Base-by-base conservation (phyloP, 2,888 invertebrate genomes). In the Hyppa rectilinea region DNA sequence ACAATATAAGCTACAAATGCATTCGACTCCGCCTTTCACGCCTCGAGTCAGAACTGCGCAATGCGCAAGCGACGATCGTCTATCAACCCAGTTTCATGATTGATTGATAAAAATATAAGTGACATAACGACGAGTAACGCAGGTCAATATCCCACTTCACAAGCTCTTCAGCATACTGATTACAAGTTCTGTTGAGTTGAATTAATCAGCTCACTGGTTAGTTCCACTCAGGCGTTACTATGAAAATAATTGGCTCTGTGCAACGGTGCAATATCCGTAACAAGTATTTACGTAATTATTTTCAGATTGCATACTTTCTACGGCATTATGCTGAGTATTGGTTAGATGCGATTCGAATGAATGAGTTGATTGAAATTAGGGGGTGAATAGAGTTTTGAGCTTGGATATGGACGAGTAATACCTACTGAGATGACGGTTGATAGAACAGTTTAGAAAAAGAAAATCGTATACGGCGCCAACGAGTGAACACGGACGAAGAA, bases 241-340 rank as follows among this genome's bases (percentile, higher is more conserved):
- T 53, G 49, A 67, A 78, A 71, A 74, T 74, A 84, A 72, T 71
- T 62, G 67, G 60, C 65, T 73, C 65, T 78, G 69, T 76, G 75
- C 68, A 71, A 75, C 76, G 75, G 82, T 74, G 85, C 84, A 84
- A 85, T 74, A 81, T 82, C 83, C 83, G 81, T 81, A 75, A 80
- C 70, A 52, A 72, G 58, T 36, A 63, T 78, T 87, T 86, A 83
- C 84, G 78, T 81, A 84, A 86, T 63, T 69, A 65, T 58, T 78
- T 56, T 49, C 59, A 66, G 58, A 72, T 80, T 80, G 67, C 68
- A 80, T 75, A 68, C 81, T 76, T 76, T 76, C 81, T 63, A 71
- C 61, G 50, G 12, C 40, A 63, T 76, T 53, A 34, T 55, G 53
- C 55, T 45, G 10, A 43, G 36, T 53, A 59, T 38, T 31, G 26